Evolutionary conservation across 2,113 vertebrate species (phyloP).

Genomic region (Clarias gariepinus): DNA sequence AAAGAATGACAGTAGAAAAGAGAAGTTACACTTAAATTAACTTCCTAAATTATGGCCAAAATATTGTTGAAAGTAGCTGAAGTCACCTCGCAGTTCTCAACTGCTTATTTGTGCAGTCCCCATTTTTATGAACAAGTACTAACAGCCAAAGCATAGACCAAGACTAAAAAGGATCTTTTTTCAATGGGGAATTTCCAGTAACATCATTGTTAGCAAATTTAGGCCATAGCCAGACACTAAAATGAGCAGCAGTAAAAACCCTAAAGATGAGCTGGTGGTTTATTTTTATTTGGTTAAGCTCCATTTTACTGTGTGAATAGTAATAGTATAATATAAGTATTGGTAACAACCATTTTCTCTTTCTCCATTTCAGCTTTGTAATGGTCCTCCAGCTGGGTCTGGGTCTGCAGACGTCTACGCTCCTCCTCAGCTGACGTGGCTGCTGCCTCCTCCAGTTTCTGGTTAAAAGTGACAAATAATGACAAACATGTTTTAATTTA

Average conservation of each 20-base stretch:
- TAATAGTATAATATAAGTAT: not conserved
- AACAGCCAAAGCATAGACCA: not conserved
- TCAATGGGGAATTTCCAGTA: slow-evolving; percentile 18
- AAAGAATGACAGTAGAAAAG: slow-evolving; percentile 35
- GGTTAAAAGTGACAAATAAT: slow-evolving; percentile 16
- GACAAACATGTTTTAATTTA: not conserved
- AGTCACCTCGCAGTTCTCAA: not conserved
- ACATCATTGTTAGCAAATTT: not conserved
- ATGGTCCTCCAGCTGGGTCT: slow-evolving; percentile 88
- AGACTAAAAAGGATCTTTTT: not conserved
- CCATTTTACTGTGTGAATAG: not conserved
- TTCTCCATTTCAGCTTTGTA: slow-evolving; percentile 89
- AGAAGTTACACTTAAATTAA: slow-evolving; percentile 25
- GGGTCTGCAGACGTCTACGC: slow-evolving; percentile 84
- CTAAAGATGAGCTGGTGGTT: not conserved
- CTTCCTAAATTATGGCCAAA: slow-evolving; percentile 49
- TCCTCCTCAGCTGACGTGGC: slow-evolving; percentile 86
- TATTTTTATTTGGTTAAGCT: not conserved
- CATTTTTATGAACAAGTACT: not conserved
- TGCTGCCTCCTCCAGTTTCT: slow-evolving; percentile 92
- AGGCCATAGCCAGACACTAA: not conserved
- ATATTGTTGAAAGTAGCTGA: slow-evolving; percentile 12
- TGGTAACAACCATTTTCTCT: slow-evolving; percentile 79
- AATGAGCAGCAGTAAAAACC: not conserved
- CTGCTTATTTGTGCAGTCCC: not conserved